These are phyloP conservation scores for Galaxea fascicularis DNA, from an alignment of 92 coral and sea anemone species.

Conservation along the genomic window DNA sequence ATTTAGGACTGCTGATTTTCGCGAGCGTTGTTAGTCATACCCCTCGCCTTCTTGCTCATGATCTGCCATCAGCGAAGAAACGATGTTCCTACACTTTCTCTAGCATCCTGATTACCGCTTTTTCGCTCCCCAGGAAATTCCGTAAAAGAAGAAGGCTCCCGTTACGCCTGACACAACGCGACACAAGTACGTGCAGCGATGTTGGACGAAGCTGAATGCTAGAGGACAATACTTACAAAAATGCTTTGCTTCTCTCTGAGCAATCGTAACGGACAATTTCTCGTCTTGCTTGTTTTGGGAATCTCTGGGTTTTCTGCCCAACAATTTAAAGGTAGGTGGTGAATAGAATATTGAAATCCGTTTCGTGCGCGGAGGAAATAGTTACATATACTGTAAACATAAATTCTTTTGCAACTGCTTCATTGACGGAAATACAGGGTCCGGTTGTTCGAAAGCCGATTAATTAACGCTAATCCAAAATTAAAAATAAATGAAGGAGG, in stretches of 20 bases:
- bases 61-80: neutral
- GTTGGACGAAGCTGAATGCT: constrained; percentile 12
- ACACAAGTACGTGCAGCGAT: neutral
- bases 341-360: neutral
- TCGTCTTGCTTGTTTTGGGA: constrained; percentile 21
- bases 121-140: constrained; percentile 6
- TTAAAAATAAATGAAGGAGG: too few species aligned
- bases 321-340: constrained; percentile 43
- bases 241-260: neutral
- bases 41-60: too few species aligned
- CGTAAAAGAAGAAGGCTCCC: constrained; percentile 12
- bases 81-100: neutral
- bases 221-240: neutral
- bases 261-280: neutral
- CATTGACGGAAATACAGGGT: too few species aligned
- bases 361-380: too few species aligned
- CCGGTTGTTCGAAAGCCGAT: too few species aligned
- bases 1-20: neutral
- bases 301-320: constrained; percentile 15
- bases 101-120: constrained; percentile 29
- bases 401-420: neutral
- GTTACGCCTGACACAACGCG: neutral
- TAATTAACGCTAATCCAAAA: too few species aligned
- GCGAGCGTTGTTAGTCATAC: neutral
- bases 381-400: neutral